A percentile compares a stretch with the other conserved stretches of the same genome.
Evolutionary conservation across 1,140 invertebrate species (phyloP).

Genomic region (Meloidogyne exigua): DNA sequence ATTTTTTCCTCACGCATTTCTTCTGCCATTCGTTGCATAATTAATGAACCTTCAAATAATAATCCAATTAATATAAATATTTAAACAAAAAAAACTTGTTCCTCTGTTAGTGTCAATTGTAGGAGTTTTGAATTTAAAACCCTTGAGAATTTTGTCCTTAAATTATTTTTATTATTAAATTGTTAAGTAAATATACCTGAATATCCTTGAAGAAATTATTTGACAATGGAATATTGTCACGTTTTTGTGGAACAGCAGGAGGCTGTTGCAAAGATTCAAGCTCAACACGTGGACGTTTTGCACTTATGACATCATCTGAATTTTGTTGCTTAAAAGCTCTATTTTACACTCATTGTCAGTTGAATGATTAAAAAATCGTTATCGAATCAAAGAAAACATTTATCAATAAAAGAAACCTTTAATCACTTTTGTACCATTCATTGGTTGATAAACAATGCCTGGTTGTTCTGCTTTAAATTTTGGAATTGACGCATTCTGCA

Average conservation of each 20-base stretch:
- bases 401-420: background rate
- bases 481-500: background rate
- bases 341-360: no score
- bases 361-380: no score
- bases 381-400: background rate
- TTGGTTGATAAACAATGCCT: background rate
- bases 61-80: background rate
- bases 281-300: background rate
- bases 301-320: background rate
- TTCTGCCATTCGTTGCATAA: background rate
- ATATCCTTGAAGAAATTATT: background rate
- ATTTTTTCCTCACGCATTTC: conserved; percentile 22
- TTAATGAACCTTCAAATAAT: background rate
- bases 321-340: no score
- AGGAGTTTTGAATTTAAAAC: no score
- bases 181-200: background rate
- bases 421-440: background rate
- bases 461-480: background rate
- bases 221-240: background rate
- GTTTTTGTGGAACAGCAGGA: background rate
- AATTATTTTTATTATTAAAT: no score
- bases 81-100: background rate
- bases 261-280: background rate
- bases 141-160: no score
- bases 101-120: no score